These are phyloP conservation scores for Mandrillus leucophaeus DNA, from an alignment of 2,113 vertebrate genomes.

Conservation along the genomic window DNA sequence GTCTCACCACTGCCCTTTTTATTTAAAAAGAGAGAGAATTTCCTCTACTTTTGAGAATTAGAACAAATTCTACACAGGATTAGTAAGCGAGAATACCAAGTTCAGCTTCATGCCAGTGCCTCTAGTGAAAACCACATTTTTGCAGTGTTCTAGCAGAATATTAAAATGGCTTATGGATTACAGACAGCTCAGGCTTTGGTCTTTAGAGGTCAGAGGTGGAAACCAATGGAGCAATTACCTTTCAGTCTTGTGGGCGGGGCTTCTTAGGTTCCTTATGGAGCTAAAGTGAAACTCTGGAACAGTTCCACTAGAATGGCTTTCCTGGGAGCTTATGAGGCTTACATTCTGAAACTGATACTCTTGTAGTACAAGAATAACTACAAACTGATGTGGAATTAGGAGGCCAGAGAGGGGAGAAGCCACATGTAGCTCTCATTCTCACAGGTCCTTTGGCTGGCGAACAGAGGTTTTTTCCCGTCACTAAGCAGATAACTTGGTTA, in stretches of 20 bases:
- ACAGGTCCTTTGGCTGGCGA: not conserved
- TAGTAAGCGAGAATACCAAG: not conserved
- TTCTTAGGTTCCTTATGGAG: conserved; percentile 61
- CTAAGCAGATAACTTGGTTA: conserved; percentile 51
- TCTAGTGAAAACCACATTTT: conserved; percentile 10
- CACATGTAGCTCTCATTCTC: not conserved
- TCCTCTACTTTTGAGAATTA: conserved; percentile 21
- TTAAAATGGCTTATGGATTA: conserved; percentile 66
- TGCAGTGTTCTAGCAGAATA: not conserved
- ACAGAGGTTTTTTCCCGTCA: not conserved
- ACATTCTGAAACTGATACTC: conserved; percentile 45
- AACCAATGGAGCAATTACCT: conserved; percentile 42
- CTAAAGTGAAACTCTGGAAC: conserved; percentile 71
- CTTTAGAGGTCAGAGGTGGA: conserved; percentile 4
- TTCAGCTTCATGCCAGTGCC: not conserved
- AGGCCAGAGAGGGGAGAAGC: not conserved
- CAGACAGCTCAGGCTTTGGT: conserved; percentile 49
- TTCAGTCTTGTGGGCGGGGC: conserved; percentile 19
- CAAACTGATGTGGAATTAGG: conserved; percentile 38
- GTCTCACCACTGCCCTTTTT: not conserved
- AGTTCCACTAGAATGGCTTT: conserved; percentile 63
- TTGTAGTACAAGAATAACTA: conserved; percentile 62
- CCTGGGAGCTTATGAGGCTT: conserved; percentile 38
- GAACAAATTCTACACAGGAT: not conserved
- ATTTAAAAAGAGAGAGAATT: not conserved